Evolutionary conservation across 2,797 vertebrate genomes (phyloP).

Genomic region (Dendrocincla fuliginosa): DNA sequence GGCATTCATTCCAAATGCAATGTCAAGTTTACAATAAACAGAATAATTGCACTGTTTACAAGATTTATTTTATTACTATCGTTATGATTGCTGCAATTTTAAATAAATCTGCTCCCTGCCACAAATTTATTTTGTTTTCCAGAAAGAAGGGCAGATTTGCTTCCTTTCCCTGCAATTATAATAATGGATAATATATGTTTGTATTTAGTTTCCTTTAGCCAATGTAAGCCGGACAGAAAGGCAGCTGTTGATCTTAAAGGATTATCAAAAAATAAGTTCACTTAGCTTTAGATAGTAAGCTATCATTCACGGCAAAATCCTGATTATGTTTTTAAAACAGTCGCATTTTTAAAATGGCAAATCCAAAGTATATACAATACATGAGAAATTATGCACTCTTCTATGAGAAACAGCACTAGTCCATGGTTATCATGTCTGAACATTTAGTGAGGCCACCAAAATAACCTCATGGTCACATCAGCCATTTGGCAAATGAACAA

Average conservation of each 20-base stretch:
- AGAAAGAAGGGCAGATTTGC: conserved; percentile 29
- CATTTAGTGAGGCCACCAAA: neutral
- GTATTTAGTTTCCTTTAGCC: conserved; percentile 47
- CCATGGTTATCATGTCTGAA: neutral
- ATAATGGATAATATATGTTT: conserved; percentile 33
- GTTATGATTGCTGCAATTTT: conserved; percentile 23
- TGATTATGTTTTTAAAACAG: conserved; percentile 34
- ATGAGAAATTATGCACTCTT: neutral
- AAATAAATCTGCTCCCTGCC: conserved; percentile 43
- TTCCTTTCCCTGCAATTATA: conserved; percentile 25
- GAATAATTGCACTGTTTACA: conserved; percentile 48
- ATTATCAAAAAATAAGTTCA: conserved; percentile 56
- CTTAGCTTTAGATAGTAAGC: conserved; percentile 30
- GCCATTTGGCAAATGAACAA: neutral
- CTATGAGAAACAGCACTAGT: neutral
- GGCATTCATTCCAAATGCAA: conserved; percentile 25
- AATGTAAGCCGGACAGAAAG: conserved; percentile 48
- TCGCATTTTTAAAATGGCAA: neutral
- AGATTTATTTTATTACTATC: conserved; percentile 44
- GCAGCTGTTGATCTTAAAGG: conserved; percentile 54
- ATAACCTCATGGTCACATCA: neutral
- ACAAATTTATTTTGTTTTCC: conserved; percentile 48
- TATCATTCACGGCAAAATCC: conserved; percentile 35
- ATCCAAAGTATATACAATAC: neutral
- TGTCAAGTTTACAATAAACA: conserved; percentile 62